phyloP scores from a whole-genome alignment of 2,797 vertebrate genomes.

The Manis javanica region DNA sequence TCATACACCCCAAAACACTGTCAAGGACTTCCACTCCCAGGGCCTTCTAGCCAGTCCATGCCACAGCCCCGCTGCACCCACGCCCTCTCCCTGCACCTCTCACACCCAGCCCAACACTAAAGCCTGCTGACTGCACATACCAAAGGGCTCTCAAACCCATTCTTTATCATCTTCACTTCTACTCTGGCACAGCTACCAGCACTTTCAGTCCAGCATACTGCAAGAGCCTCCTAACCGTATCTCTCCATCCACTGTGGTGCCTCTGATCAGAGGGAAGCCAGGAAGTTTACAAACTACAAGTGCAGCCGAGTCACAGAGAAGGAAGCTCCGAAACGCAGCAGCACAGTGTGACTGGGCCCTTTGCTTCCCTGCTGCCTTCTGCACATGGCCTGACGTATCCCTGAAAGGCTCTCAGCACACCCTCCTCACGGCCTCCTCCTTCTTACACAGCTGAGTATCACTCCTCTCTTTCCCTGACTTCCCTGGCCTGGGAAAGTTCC shows the following conservation, averaged over 20 bases:
- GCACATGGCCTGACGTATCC: background rate
- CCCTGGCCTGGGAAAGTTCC: background rate
- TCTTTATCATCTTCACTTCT: background rate
- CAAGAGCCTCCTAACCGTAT: background rate
- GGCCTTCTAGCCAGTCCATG: background rate
- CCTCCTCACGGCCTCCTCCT: background rate
- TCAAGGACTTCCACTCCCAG: background rate
- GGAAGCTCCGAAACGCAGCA: background rate
- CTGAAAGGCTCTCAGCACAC: background rate
- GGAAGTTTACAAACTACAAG: background rate
- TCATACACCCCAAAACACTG: background rate
- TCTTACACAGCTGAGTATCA: background rate
- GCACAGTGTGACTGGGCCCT: background rate
- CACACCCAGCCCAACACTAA: background rate
- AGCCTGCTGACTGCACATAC: background rate
- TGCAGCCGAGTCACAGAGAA: background rate
- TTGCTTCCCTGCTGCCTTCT: background rate
- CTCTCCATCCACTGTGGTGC: background rate
- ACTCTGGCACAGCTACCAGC: background rate
- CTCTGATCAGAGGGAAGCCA: background rate
- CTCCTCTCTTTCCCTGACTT: background rate
- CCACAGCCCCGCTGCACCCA: background rate
- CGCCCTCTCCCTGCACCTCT: background rate
- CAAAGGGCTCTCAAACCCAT: background rate
- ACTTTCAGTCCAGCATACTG: background rate